phyloP scores from a whole-genome alignment of 2,888 invertebrate genomes.

The Chalcosyrphus nemorum region DNA sequence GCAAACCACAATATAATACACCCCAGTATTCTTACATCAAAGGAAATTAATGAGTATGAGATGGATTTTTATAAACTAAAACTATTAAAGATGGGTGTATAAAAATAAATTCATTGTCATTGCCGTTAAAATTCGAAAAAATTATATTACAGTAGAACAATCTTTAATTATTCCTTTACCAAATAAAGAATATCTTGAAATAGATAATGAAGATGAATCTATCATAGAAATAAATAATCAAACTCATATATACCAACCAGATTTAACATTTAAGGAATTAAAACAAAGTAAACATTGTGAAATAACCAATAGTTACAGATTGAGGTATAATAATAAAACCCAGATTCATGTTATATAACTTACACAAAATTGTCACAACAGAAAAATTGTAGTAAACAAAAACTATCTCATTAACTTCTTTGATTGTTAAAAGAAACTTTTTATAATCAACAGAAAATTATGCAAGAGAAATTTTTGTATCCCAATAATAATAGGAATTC shows the following conservation, averaged over 20 bases:
- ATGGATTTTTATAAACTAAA: constrained; percentile 41
- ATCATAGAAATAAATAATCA: constrained; percentile 5
- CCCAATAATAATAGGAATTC: not conserved
- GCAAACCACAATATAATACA: constrained; percentile 37
- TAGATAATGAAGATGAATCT: too few relatives aligned
- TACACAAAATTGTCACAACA: not conserved
- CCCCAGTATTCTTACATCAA: constrained; percentile 16
- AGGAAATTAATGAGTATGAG: constrained; percentile 19
- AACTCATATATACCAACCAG: constrained; percentile 15
- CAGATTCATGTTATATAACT: not conserved
- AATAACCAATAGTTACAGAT: constrained; percentile 7
- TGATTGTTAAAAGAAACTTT: not conserved
- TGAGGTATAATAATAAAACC: constrained; percentile 30
- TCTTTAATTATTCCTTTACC: not conserved
- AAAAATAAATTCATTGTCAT: too few relatives aligned
- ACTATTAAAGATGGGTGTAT: constrained; percentile 17
- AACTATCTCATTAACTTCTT: not conserved
- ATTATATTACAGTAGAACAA: constrained; percentile 14
- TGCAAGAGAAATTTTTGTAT: too few relatives aligned
- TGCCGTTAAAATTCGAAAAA: constrained; percentile 22
- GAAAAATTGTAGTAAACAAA: not conserved
- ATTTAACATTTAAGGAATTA: constrained; percentile 14
- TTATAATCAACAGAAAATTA: too few relatives aligned
- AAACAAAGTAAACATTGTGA: constrained; percentile 30
- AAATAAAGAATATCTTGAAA: too few relatives aligned